A percentile compares a stretch with the other conserved stretches of the same genome.
Conservation (phyloP, 2,797 vertebrate species). For the Mormyrops boulengeri region DNA sequence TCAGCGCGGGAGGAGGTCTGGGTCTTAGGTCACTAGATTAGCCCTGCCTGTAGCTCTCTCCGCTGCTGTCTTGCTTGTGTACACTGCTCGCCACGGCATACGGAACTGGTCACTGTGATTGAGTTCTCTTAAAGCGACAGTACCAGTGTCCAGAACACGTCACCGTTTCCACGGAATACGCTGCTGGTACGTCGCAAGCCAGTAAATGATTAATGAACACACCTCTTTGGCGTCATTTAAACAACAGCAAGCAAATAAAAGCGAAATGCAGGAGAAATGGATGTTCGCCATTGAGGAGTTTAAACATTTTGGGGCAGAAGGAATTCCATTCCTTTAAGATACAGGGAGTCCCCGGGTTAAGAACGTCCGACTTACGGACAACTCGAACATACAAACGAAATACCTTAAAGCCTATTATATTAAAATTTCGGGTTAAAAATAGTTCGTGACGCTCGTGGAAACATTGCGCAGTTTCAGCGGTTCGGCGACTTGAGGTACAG, state of each 20-base stretch:
- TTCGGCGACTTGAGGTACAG: background rate
- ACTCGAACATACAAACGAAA: background rate
- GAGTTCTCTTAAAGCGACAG: constrained; percentile 15
- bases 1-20: background rate
- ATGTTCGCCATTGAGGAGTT: background rate
- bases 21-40: background rate
- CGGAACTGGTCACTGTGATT: constrained; percentile 15
- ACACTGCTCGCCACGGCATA: background rate
- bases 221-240: background rate
- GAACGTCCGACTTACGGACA: background rate
- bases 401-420: background rate
- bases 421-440: background rate
- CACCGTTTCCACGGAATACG: background rate
- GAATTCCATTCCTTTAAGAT: background rate
- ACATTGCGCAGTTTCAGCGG: background rate
- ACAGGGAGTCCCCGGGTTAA: background rate
- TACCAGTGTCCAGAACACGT: background rate
- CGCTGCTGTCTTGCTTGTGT: background rate
- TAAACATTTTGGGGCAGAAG: background rate
- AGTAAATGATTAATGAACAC: background rate
- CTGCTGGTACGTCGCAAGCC: background rate
- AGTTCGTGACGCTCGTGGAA: background rate
- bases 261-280: background rate
- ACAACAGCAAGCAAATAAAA: background rate
- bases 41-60: background rate